phyloP scores from a whole-genome alignment of 2,888 invertebrate species.

The Crioceris asparagi region DNA sequence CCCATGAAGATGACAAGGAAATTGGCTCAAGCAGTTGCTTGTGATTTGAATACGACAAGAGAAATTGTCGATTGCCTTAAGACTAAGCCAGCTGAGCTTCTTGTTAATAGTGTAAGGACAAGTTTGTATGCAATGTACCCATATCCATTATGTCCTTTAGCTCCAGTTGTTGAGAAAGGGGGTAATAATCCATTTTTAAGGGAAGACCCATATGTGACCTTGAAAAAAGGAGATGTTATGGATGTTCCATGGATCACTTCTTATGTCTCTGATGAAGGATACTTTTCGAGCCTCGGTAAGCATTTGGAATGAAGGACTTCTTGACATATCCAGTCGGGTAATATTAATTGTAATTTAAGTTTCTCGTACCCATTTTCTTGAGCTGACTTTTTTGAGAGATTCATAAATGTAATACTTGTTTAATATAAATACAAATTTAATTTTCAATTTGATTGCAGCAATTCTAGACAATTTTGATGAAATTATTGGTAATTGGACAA shows the following conservation, averaged over 20 bases:
- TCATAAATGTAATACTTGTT: too few relatives aligned
- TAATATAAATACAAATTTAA: too few relatives aligned
- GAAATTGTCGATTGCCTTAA: slow-evolving; percentile 53
- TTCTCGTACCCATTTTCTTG: too few relatives aligned
- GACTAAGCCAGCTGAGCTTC: slow-evolving; percentile 2
- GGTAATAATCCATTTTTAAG: slow-evolving; percentile 51
- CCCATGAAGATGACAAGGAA: slow-evolving; percentile 48
- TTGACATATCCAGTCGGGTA: too few relatives aligned
- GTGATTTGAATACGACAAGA: slow-evolving; percentile 41
- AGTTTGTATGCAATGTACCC: slow-evolving; percentile 30
- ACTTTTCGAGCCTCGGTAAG: not conserved
- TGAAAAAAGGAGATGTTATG: slow-evolving; percentile 48
- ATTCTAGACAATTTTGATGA: too few relatives aligned
- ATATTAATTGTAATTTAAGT: too few relatives aligned
- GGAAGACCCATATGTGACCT: slow-evolving; percentile 50
- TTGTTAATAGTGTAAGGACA: not conserved
- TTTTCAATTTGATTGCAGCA: too few relatives aligned
- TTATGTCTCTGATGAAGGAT: not conserved
- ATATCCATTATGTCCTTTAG: slow-evolving; percentile 26
- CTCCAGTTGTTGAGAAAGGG: slow-evolving; percentile 29
- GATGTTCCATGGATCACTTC: slow-evolving; percentile 58
- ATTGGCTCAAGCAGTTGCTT: slow-evolving; percentile 49
- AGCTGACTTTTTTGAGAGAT: too few relatives aligned
- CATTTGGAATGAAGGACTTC: too few relatives aligned
- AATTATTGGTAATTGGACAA: too few relatives aligned